These are phyloP conservation scores for Pseudocheirus occidentalis DNA, from an alignment of 2,797 vertebrate species.

Conservation along the genomic window DNA sequence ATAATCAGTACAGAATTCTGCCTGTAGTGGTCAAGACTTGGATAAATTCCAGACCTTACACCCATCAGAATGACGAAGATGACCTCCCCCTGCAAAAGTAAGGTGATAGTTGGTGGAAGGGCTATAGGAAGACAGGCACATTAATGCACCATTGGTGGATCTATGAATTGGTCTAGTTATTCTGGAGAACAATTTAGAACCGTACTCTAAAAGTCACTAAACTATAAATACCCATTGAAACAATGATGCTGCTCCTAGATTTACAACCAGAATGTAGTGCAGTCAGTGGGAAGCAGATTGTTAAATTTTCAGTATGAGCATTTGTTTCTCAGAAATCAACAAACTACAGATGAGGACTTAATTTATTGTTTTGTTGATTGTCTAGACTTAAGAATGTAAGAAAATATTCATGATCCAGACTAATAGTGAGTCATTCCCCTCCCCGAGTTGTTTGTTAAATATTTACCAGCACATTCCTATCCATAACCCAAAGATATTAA, in stretches of 20 bases:
- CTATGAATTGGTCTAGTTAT: neutral
- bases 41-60: neutral
- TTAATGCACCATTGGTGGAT: neutral
- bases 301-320: neutral
- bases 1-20: neutral
- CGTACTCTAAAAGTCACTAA: neutral
- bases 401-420: neutral
- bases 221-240: neutral
- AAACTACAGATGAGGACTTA: neutral
- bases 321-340: neutral
- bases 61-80: neutral
- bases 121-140: neutral
- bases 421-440: neutral
- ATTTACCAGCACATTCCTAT: neutral
- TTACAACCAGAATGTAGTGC: neutral
- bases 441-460: neutral
- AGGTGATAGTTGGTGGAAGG: no score
- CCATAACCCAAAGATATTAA: neutral
- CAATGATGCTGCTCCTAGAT: neutral
- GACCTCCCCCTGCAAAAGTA: no score
- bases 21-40: neutral
- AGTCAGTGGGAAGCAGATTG: neutral
- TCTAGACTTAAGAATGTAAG: neutral
- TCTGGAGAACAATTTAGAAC: neutral
- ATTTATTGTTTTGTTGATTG: neutral